These are phyloP conservation scores for Pollenia amentaria DNA, from an alignment of 2,888 invertebrate species.

Conservation along the genomic window DNA sequence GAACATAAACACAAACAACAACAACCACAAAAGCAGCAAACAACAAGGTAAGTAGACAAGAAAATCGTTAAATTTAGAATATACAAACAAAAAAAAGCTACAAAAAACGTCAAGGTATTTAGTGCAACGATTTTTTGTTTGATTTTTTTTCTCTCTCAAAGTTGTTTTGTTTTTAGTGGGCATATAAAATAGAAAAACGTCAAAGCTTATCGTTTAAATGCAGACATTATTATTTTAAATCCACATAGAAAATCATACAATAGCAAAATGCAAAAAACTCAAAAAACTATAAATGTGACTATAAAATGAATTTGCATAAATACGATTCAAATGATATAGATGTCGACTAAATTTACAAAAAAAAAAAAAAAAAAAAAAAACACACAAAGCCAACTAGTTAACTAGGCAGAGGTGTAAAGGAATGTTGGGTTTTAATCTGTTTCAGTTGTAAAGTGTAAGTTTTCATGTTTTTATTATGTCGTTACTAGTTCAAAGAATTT, in stretches of 20 bases:
- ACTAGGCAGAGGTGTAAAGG: conserved; percentile 14
- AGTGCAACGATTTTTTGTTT: conserved; percentile 38
- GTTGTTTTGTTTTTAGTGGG: conserved; percentile 33
- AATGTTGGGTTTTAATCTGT: neutral
- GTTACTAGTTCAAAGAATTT: neutral
- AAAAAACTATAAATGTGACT: conserved; percentile 47
- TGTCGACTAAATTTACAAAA: conserved; percentile 12
- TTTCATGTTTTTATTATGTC: conserved; percentile 21
- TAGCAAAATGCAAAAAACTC: neutral
- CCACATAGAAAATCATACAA: conserved; percentile 50
- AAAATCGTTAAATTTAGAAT: conserved; percentile 46
- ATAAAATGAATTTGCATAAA: conserved; percentile 75
- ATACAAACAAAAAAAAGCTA: neutral
- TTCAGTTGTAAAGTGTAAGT: neutral
- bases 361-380: neutral
- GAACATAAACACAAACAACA: conserved; percentile 1
- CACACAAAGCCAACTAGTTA: conserved; percentile 24
- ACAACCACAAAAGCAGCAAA: neutral
- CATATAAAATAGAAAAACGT: conserved; percentile 58
- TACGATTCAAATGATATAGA: conserved; percentile 62
- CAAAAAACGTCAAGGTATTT: conserved; percentile 46
- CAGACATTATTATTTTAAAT: conserved; percentile 75
- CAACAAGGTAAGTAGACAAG: neutral
- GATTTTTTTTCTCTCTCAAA: conserved; percentile 8
- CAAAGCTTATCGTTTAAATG: conserved; percentile 75